Percentiles rank a stretch among this genome's conserved stretches.
phyloP scores from a whole-genome alignment of 1,140 invertebrate species.

The Drosophila sp. region DNA sequence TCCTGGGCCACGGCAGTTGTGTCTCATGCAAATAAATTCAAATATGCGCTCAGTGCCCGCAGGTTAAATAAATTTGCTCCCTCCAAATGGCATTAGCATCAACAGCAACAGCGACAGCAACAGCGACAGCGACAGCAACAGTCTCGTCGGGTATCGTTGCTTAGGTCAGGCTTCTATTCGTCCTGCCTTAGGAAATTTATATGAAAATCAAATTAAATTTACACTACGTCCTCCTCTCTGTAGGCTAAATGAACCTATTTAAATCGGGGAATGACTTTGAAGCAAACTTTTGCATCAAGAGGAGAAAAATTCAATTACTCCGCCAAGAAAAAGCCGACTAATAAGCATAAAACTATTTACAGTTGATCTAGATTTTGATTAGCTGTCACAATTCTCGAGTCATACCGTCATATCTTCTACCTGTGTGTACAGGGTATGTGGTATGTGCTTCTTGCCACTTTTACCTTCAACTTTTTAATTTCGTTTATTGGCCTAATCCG shows the following conservation, averaged over 20 bases:
- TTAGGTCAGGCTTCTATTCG: slow-evolving; percentile 24
- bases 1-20: background rate
- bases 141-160: background rate
- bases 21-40: slow-evolving; percentile 70
- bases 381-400: too few relatives aligned
- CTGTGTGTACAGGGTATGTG: too few relatives aligned
- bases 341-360: background rate
- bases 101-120: background rate
- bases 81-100: slow-evolving; percentile 12
- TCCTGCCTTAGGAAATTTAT: slow-evolving; percentile 51
- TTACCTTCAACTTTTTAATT: slow-evolving; percentile 23
- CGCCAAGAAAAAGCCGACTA: background rate
- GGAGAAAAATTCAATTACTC: background rate
- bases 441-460: background rate
- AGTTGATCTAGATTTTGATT: background rate
- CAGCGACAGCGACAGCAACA: background rate
- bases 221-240: slow-evolving; percentile 26
- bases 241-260: slow-evolving; percentile 54
- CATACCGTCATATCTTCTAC: too few relatives aligned
- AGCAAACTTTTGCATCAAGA: background rate
- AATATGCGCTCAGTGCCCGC: slow-evolving; percentile 73
- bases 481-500: slow-evolving; percentile 26
- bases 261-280: slow-evolving; percentile 23
- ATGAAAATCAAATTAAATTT: slow-evolving; percentile 71
- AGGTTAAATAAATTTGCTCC: slow-evolving; percentile 76